A percentile compares a stretch with the other conserved stretches of the same genome.
phyloP scores from a whole-genome alignment of 2,113 vertebrate genomes.

The Symphodus melops region DNA sequence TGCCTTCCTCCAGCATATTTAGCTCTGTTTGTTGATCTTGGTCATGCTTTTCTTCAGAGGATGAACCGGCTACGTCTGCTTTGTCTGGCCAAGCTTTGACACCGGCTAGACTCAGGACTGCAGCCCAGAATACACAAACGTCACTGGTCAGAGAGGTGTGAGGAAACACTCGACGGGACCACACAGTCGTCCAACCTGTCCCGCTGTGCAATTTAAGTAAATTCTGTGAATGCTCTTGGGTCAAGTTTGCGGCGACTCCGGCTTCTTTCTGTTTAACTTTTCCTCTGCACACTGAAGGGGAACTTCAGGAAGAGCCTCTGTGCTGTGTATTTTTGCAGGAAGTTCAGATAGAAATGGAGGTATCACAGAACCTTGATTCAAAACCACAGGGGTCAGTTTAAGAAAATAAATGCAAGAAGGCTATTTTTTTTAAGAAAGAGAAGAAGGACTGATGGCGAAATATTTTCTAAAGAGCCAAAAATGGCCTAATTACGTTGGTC shows the following conservation, averaged over 20 bases:
- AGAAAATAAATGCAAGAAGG: slow-evolving; percentile 62
- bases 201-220: slow-evolving; percentile 22
- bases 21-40: slow-evolving; percentile 75
- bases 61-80: slow-evolving; percentile 42
- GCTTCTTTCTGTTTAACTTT: slow-evolving; percentile 53
- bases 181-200: slow-evolving; percentile 47
- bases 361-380: slow-evolving; percentile 62
- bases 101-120: slow-evolving; percentile 43
- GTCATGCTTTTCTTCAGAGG: slow-evolving; percentile 46
- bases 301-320: slow-evolving; percentile 53
- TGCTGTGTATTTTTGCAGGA: slow-evolving; percentile 74
- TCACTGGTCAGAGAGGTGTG: slow-evolving; percentile 49
- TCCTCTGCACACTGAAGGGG: slow-evolving; percentile 28
- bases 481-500: slow-evolving; percentile 51
- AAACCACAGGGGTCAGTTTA: slow-evolving; percentile 68
- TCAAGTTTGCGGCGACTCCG: slow-evolving; percentile 23
- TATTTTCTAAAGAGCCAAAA: slow-evolving; percentile 59
- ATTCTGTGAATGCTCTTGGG: slow-evolving; percentile 29
- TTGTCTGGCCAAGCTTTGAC: slow-evolving; percentile 54
- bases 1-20: slow-evolving; percentile 60
- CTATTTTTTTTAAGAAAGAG: slow-evolving; percentile 20
- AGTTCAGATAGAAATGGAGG: slow-evolving; percentile 59
- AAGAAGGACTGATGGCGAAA: slow-evolving; percentile 46
- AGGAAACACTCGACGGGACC: slow-evolving; percentile 34
- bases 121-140: slow-evolving; percentile 67